Base-by-base conservation (phyloP, 1,140 invertebrate species). In the Dendrolimus kikuchii region DNA sequence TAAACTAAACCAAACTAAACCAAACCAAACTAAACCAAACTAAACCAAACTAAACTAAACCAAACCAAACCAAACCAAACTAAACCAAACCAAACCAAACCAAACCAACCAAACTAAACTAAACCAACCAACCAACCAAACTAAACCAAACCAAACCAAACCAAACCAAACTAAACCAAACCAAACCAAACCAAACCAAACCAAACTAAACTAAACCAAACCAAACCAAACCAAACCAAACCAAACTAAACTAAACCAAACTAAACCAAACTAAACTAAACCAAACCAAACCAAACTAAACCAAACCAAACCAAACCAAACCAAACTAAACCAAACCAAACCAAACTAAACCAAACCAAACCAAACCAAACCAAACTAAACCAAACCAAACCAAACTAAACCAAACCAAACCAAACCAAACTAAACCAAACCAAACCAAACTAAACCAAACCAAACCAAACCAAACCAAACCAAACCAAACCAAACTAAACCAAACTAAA, bases 401-500 rank as follows among this genome's bases (percentile, higher is more conserved):
- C 64, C 62, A 59, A 72, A 66, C 65, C 70, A 59, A 68, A 64
- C 73, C 69, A 58, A 70, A 67, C 68, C 59, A 39, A 48, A 48
- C 47, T 37, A 39, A 39, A 39, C 47, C 47, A 23, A 23, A 23
- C 23, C 23, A 23, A 23, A 23, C 72, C 67, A 62, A 73, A 73
- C 71, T 66, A 63, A 78, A 66, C 66, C 58, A 53, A 77, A 69
- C 64, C 69, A 60, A 71, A 76, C 66, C 68, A 58, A 71, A 74
- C 71, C 72, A 70, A 69, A 54, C 57, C 53, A 45, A 60, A 55
- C 53, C 58, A 55, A 60, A 60, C 58, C 58, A 52, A 60, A 71
- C 68, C 70, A 66, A 74, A 79, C 65, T 74, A 66, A 74, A 74
- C 73, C 63, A 57, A 70, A 73, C 63, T 68, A 66, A 77, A 73